These are phyloP conservation scores for Gobio occitaniae DNA, from an alignment of 2,797 vertebrate species.

Conservation along the genomic window DNA sequence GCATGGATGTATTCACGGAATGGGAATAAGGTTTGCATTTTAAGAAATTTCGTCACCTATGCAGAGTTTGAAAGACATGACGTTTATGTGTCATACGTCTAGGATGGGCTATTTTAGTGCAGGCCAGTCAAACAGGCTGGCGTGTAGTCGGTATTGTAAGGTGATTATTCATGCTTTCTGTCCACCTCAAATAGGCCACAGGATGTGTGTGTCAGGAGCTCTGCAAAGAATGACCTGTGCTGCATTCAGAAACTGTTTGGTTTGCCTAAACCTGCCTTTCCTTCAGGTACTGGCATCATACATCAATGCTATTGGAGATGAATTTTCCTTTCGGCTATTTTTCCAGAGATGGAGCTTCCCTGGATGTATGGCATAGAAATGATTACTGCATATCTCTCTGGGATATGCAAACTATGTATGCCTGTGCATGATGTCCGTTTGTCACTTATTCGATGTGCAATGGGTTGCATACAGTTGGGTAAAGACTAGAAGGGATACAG, in stretches of 20 bases:
- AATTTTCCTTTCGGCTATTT: background rate
- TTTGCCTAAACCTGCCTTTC: background rate
- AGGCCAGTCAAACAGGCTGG: constrained; percentile 31
- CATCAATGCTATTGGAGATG: background rate
- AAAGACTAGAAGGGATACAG: too few species aligned
- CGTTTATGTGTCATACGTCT: constrained; percentile 29
- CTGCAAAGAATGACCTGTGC: background rate
- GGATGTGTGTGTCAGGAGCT: constrained; percentile 9
- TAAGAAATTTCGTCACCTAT: constrained; percentile 38
- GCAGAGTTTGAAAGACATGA: constrained; percentile 8
- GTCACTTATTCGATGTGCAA: background rate
- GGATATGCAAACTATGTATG: background rate
- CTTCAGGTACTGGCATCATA: background rate
- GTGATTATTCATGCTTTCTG: constrained; percentile 20
- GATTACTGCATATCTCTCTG: background rate
- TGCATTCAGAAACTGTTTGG: background rate
- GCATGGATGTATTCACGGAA: background rate
- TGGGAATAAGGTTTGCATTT: constrained; percentile 8
- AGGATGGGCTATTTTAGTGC: constrained; percentile 8
- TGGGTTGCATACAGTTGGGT: background rate
- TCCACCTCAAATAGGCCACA: constrained; percentile 38
- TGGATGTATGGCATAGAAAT: background rate
- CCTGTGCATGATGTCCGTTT: background rate
- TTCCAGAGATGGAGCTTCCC: background rate
- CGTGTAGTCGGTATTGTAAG: constrained; percentile 9